phyloP scores from a whole-genome alignment of 2,113 vertebrate species.

The Oxyruncus cristatus region DNA sequence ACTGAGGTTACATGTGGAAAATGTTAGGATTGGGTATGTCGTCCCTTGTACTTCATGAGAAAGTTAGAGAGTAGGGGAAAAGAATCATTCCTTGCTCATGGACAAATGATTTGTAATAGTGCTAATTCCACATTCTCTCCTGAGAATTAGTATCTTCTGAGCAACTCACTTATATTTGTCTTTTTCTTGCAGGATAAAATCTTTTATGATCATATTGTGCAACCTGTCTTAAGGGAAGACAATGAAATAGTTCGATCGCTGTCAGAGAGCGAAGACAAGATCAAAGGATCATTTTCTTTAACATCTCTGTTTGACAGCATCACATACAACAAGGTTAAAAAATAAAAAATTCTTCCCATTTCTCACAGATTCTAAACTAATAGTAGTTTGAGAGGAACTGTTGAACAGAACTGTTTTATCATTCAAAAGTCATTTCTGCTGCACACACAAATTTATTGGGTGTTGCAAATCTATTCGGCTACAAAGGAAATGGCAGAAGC shows the following conservation, averaged over 20 bases:
- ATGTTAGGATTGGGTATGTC: rapidly evolving
- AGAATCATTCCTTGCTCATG: background rate
- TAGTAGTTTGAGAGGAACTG: background rate
- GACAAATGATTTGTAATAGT: background rate
- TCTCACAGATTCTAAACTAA: background rate
- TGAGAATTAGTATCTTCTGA: background rate
- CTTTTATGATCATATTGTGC: constrained; percentile 51
- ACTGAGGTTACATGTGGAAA: background rate
- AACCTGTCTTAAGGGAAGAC: constrained; percentile 54
- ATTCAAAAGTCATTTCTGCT: background rate
- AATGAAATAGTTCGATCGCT: constrained; percentile 47
- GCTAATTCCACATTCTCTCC: background rate
- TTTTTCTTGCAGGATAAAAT: constrained; percentile 68
- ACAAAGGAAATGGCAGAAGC: background rate
- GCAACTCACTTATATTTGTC: background rate
- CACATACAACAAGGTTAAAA: constrained; percentile 78
- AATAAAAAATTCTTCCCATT: background rate
- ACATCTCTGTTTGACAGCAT: constrained; percentile 63
- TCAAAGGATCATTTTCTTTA: constrained; percentile 58
- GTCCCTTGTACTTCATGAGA: background rate
- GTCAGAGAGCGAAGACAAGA: constrained; percentile 62
- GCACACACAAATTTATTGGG: background rate
- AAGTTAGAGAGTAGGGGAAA: background rate
- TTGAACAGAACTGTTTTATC: background rate
- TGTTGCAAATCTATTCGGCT: background rate